These are phyloP conservation scores for Pseudomugil tenellus DNA, from an alignment of 2,797 vertebrate genomes.

Conservation along the genomic window DNA sequence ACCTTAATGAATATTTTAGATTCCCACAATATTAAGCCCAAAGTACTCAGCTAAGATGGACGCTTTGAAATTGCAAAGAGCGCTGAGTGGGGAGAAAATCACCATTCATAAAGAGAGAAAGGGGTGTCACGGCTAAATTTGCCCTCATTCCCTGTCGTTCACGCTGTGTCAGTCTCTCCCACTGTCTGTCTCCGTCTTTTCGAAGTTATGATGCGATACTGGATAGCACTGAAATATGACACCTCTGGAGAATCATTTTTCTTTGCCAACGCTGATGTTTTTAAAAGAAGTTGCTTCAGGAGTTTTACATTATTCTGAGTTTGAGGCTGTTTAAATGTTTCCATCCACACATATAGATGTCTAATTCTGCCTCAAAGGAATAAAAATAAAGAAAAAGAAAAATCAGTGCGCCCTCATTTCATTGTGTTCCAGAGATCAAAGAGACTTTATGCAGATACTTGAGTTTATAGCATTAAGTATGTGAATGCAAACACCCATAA, in stretches of 20 bases:
- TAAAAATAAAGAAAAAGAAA: constrained; percentile 22
- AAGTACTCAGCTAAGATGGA: constrained; percentile 64
- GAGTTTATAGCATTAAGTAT: constrained; percentile 34
- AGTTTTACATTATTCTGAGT: constrained; percentile 5
- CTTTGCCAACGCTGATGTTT: constrained; percentile 13
- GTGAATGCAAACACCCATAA: constrained; percentile 17
- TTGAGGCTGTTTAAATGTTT: constrained; percentile 2
- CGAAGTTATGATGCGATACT: constrained; percentile 31
- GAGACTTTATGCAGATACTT: constrained; percentile 16
- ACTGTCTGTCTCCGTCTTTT: constrained; percentile 34
- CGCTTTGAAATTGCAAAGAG: constrained; percentile 77
- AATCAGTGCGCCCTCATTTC: constrained; percentile 1
- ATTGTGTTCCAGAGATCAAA: constrained; percentile 13
- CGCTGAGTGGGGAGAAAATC: constrained; percentile 55
- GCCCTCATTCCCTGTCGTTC: constrained; percentile 41
- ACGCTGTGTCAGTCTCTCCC: constrained; percentile 48
- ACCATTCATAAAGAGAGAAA: constrained; percentile 71
- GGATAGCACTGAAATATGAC: constrained; percentile 26
- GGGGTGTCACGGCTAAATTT: constrained; percentile 72
- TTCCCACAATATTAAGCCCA: constrained; percentile 62
- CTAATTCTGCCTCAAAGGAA: constrained; percentile 9
- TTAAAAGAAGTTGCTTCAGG: background rate
- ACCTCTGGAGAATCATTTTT: constrained; percentile 17
- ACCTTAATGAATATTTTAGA: constrained; percentile 75
- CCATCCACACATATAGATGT: background rate